A percentile compares a stretch with the other conserved stretches of the same genome.
These are phyloP conservation scores for Etheostoma cragini DNA, from an alignment of 2,113 vertebrate genomes.

Conservation along the genomic window DNA sequence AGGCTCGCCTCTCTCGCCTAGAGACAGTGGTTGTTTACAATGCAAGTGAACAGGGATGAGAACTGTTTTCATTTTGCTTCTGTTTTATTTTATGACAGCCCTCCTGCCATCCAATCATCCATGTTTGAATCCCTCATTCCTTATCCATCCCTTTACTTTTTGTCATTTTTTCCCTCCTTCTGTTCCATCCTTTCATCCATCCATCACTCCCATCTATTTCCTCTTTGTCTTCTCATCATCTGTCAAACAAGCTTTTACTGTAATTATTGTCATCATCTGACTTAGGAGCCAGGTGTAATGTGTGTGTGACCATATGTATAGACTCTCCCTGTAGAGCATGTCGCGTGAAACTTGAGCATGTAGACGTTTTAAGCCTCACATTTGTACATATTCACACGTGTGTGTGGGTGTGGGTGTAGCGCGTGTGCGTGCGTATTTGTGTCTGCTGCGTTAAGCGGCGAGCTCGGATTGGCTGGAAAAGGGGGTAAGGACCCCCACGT, in stretches of 20 bases:
- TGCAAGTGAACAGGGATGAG: constrained; percentile 33
- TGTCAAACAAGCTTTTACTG: not conserved
- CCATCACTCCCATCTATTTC: not conserved
- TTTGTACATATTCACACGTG: constrained; percentile 57
- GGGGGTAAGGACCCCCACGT: constrained; percentile 82
- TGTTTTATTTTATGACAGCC: constrained; percentile 11
- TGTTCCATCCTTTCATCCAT: not conserved
- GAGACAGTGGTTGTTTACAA: constrained; percentile 70
- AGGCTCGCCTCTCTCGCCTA: constrained; percentile 39
- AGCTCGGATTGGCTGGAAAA: constrained; percentile 75
- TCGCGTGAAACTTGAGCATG: constrained; percentile 41
- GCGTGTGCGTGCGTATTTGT: constrained; percentile 45
- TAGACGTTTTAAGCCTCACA: constrained; percentile 42
- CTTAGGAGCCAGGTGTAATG: not conserved
- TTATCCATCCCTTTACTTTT: constrained; percentile 14
- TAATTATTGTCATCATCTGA: constrained; percentile 17
- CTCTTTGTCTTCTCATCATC: not conserved
- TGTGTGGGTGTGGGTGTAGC: constrained; percentile 49
- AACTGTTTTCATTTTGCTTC: constrained; percentile 54
- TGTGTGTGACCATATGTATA: not conserved
- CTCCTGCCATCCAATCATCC: constrained; percentile 23
- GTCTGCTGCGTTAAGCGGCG: constrained; percentile 56
- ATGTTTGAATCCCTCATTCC: constrained; percentile 11
- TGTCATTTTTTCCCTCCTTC: not conserved
- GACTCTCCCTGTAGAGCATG: not conserved